Evolutionary conservation across 2,888 invertebrate genomes (phyloP).

Genomic region (Hesperia comma): DNA sequence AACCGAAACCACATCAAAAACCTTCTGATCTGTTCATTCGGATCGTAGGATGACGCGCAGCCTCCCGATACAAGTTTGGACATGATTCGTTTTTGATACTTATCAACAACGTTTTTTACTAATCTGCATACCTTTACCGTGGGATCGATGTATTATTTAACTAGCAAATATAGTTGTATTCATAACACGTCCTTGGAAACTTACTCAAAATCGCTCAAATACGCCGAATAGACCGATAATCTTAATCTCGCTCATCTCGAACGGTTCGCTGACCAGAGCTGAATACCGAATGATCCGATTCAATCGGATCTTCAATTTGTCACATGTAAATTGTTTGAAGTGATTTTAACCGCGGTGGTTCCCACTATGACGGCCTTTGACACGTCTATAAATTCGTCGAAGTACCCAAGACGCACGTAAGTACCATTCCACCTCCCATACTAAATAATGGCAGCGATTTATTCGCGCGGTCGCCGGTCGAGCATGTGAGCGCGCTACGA

Average conservation of each 20-base stretch:
- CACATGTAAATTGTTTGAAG: conserved; percentile 47
- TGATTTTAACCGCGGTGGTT: conserved; percentile 56
- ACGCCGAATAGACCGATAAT: conserved; percentile 46
- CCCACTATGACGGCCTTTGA: conserved; percentile 71
- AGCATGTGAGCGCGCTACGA: conserved; percentile 66
- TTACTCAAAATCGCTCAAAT: conserved; percentile 52
- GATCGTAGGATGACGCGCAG: conserved; percentile 69
- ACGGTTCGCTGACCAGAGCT: conserved; percentile 39
- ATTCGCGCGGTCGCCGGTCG: conserved; percentile 67
- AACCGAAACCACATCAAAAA: conserved; percentile 75
- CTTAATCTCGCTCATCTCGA: conserved; percentile 45
- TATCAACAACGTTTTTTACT: conserved; percentile 57
- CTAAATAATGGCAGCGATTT: conserved; percentile 74
- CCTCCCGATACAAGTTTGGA: conserved; percentile 65
- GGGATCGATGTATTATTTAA: conserved; percentile 63
- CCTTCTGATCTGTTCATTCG: conserved; percentile 72
- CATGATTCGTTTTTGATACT: conserved; percentile 68
- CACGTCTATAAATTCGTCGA: conserved; percentile 70
- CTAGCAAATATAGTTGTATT: conserved; percentile 44
- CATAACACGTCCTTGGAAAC: conserved; percentile 60
- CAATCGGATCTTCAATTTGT: conserved; percentile 48
- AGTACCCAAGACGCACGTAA: conserved; percentile 64
- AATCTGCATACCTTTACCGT: conserved; percentile 62
- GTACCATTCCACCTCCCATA: conserved; percentile 69
- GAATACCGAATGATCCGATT: conserved; percentile 41